Conservation (phyloP, 2,113 vertebrate species). For the Pituophis catenifer region DNA sequence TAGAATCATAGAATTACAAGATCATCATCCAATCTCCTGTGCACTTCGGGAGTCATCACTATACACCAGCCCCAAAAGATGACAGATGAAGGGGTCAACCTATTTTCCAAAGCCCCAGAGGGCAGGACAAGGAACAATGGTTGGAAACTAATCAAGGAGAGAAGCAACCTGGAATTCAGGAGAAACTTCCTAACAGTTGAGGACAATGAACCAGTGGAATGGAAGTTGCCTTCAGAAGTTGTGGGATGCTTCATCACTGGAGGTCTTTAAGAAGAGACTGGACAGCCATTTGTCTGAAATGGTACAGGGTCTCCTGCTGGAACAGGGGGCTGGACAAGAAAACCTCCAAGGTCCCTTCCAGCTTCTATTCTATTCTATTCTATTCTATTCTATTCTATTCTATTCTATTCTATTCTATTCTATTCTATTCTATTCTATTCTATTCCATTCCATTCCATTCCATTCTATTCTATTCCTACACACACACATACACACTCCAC, state of each 20-base stretch:
- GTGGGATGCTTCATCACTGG: background rate
- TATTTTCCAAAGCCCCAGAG: background rate
- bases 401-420: no score
- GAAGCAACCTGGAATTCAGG: background rate
- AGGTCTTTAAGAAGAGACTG: background rate
- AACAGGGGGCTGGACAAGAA: background rate
- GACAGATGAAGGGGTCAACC: background rate
- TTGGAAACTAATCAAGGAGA: background rate
- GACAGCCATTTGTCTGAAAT: background rate
- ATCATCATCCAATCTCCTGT: background rate
- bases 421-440: no score
- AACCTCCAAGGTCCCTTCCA: background rate
- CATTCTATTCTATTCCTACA: no score
- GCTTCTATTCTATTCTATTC: no score
- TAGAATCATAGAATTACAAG: background rate
- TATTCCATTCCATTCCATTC: no score
- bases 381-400: no score
- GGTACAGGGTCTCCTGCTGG: background rate
- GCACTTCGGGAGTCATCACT: background rate
- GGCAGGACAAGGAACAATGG: background rate
- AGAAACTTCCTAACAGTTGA: background rate
- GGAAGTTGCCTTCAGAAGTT: background rate
- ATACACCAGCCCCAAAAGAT: background rate
- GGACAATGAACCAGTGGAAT: background rate
- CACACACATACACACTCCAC: no score